phyloP scores from a whole-genome alignment of 2,797 vertebrate species.

The Lepus townsendii region DNA sequence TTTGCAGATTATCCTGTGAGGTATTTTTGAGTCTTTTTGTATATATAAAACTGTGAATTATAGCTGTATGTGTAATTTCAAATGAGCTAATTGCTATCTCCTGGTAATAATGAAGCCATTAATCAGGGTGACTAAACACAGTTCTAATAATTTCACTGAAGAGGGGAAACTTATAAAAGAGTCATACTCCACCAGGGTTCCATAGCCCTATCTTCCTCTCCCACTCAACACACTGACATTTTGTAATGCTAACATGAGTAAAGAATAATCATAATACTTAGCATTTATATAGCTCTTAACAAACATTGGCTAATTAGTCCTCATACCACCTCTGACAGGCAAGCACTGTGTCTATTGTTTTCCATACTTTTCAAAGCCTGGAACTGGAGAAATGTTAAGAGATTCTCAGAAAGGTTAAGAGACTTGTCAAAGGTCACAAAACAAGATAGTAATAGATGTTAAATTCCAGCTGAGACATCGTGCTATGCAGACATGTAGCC shows the following conservation, averaged over 20 bases:
- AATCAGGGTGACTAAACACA: slow-evolving; percentile 66
- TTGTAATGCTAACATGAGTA: slow-evolving; percentile 66
- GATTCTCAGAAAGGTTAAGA: slow-evolving; percentile 84
- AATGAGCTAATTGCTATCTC: slow-evolving; percentile 64
- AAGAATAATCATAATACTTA: slow-evolving; percentile 83
- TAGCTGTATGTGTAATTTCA: slow-evolving; percentile 56
- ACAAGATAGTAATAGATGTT: slow-evolving; percentile 67
- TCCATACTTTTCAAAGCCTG: slow-evolving; percentile 64
- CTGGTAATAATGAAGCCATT: slow-evolving; percentile 69
- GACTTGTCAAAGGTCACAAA: slow-evolving; percentile 82
- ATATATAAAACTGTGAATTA: slow-evolving; percentile 56
- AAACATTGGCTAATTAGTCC: slow-evolving; percentile 80
- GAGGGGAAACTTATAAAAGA: slow-evolving; percentile 53
- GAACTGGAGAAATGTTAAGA: slow-evolving; percentile 83
- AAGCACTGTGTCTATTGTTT: slow-evolving; percentile 78
- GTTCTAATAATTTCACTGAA: slow-evolving; percentile 63
- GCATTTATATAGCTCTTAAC: slow-evolving; percentile 83
- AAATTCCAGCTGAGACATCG: slow-evolving; percentile 75
- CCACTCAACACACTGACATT: slow-evolving; percentile 81
- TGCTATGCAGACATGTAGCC: neutral
- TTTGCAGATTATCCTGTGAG: slow-evolving; percentile 7
- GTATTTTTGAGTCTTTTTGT: slow-evolving; percentile 41
- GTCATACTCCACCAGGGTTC: slow-evolving; percentile 18
- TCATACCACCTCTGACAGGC: slow-evolving; percentile 68
- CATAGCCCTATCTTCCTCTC: slow-evolving; percentile 49